Base-by-base conservation (phyloP, 2,113 vertebrate species). In the Myodes glareolus region DNA sequence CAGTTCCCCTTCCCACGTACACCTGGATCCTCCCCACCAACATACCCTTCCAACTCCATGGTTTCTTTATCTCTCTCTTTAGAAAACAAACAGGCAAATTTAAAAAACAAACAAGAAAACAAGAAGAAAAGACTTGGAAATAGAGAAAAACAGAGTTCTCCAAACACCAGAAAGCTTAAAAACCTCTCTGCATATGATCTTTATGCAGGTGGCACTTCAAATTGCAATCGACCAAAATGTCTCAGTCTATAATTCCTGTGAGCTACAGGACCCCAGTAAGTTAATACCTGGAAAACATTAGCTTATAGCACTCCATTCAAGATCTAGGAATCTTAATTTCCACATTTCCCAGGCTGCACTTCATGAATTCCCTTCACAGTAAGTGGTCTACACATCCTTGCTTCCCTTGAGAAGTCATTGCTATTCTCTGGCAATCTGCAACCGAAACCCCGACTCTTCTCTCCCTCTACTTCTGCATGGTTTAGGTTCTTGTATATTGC, bases 351-450 rank as follows among this genome's bases (percentile, higher is more conserved):
- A 91, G 4, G 29, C 6, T 2, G 50, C 45, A 11, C 0, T 39
- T 67, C 78, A 42, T 9, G 2, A 36, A 67, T 45, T 21, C 0
- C 2, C 8, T 27, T 42, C 0, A n/a, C 14, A 33, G 72, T 19
- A 47, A 31, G 7, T 73, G 31, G 14, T 19, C 10, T 16, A 39
- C 33, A 1, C 0, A 31, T 67, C 31, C 1, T 47, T 47, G 27
- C 36, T 89, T 86, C 91, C 50, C 70, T 7, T 73, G 52, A 76
- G 10, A 65, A 11, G 45, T 82, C 36, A 58, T 39, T 25, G 72
- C 76, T 93, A 27, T 84, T 90, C 61, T 77, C 92, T 42, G 78
- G 55, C 45, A 90, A 70, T 50, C 23, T 50, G 23, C 1, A 86
- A 36, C 21, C 47, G 33, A 52, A 87, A 1, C 3, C 19, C 25